Conservation (phyloP, 2,113 vertebrate species). For the Mormoops blainvillei region DNA sequence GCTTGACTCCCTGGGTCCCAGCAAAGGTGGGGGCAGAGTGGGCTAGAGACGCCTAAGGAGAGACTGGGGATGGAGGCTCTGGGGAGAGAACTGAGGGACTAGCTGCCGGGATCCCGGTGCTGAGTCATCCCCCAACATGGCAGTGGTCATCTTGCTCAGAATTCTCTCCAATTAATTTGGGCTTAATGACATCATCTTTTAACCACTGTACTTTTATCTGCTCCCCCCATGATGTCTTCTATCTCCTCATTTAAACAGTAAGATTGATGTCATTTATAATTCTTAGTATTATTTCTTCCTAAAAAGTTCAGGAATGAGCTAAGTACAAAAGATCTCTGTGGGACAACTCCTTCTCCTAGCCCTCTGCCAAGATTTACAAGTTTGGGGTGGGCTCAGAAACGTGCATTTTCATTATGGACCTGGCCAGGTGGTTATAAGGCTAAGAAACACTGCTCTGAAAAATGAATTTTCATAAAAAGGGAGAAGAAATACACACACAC, state of each 20-base stretch:
- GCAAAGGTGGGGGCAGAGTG: too few species aligned
- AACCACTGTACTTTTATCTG: background rate
- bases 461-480: background rate
- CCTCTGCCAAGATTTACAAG: background rate
- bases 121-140: too few species aligned
- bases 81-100: too few species aligned
- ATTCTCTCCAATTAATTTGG: background rate
- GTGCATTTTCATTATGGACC: background rate
- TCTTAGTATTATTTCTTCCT: background rate
- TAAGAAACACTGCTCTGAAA: background rate
- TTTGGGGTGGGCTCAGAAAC: background rate
- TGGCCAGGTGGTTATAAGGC: background rate
- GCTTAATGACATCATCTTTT: background rate
- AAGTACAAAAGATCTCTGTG: background rate
- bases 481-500: background rate
- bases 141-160: too few species aligned
- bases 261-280: background rate
- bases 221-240: background rate
- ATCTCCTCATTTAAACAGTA: background rate
- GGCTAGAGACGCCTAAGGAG: too few species aligned
- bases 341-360: background rate
- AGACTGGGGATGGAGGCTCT: too few species aligned
- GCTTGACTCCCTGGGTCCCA: too few species aligned
- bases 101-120: too few species aligned
- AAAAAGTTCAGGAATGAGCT: background rate